phyloP scores from a whole-genome alignment of 2,113 vertebrate species.

The Macroglossus sobrinus region DNA sequence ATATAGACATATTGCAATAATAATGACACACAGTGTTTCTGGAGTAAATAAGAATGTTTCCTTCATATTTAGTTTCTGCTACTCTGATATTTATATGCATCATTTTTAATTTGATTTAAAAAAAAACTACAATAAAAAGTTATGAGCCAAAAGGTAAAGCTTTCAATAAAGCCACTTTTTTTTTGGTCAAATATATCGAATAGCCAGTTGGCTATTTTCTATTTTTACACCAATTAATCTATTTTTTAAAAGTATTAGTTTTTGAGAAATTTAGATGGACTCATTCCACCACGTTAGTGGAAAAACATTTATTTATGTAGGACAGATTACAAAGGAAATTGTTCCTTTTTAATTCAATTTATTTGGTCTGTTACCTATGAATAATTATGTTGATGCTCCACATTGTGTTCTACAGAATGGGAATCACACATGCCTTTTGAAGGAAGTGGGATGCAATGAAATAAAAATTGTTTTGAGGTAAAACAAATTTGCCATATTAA shows the following conservation, averaged over 20 bases:
- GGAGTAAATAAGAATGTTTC: constrained; percentile 28
- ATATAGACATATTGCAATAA: neutral
- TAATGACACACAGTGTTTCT: neutral
- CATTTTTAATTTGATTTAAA: neutral
- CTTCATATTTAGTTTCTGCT: neutral
- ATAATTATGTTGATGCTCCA: neutral
- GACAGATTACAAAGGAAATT: neutral
- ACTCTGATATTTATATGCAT: neutral
- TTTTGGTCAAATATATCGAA: neutral
- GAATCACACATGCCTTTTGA: neutral
- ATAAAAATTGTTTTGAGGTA: neutral
- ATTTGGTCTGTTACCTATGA: neutral
- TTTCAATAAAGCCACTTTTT: neutral
- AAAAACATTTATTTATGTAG: neutral
- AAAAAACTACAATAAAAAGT: neutral
- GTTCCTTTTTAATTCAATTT: neutral
- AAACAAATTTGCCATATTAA: neutral
- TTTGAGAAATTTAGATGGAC: neutral
- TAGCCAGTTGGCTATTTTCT: neutral
- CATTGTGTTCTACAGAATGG: neutral
- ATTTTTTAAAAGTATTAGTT: neutral
- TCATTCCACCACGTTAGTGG: neutral
- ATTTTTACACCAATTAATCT: neutral
- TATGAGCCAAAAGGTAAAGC: neutral
- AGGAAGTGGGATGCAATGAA: neutral